Conservation (phyloP, 2,797 vertebrate species). For the Coilia nasus region DNA sequence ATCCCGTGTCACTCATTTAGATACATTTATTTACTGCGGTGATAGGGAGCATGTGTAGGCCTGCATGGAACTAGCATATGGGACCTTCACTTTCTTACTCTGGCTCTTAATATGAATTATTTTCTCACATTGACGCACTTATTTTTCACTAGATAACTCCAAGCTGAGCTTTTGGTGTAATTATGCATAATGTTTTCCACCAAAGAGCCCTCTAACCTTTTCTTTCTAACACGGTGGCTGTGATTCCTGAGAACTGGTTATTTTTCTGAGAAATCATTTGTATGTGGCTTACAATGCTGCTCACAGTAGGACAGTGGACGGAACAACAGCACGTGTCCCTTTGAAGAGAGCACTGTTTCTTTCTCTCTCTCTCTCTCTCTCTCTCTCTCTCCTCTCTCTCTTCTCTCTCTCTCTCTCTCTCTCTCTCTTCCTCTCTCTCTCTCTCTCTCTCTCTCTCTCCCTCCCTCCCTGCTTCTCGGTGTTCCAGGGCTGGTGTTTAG, state of each 20-base stretch:
- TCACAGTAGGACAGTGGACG: constrained; percentile 37
- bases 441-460: too few species aligned
- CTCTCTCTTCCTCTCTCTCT: too few species aligned
- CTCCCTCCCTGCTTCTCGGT: neutral
- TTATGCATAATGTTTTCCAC: neutral
- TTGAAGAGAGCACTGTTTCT: constrained; percentile 41
- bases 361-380: too few species aligned
- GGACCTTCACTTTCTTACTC: too few species aligned
- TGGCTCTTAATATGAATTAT: neutral
- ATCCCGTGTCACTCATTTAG: neutral
- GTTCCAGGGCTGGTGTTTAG: constrained; percentile 23
- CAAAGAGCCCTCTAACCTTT: neutral
- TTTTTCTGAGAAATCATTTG: constrained; percentile 54
- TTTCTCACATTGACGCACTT: neutral
- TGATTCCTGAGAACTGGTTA: constrained; percentile 38
- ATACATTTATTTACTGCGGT: neutral
- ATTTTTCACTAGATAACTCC: neutral
- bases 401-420: too few species aligned
- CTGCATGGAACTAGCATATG: neutral
- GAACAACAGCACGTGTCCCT: constrained; percentile 41
- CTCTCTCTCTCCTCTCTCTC: constrained; percentile 34
- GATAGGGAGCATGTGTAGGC: neutral
- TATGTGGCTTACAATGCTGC: constrained; percentile 40
- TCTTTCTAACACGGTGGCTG: neutral
- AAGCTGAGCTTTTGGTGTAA: neutral